A percentile compares a stretch with the other conserved stretches of the same genome.
These are phyloP conservation scores for Molossus alvarezi DNA, from an alignment of 2,797 vertebrate genomes.

Conservation along the genomic window DNA sequence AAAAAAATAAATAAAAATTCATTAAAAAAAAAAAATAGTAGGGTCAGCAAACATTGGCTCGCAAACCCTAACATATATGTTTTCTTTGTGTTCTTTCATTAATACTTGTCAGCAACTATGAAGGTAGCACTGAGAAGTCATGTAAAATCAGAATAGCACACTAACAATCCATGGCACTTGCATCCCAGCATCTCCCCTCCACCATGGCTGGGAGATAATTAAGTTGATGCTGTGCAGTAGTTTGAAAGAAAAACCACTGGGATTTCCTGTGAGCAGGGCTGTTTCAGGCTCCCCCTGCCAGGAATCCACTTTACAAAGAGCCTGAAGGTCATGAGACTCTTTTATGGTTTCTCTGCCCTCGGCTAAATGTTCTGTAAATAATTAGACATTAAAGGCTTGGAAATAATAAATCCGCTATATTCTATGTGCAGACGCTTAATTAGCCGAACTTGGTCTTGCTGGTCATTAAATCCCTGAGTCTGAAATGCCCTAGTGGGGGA, in stretches of 20 bases:
- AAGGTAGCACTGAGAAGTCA: background rate
- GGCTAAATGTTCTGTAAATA: slow-evolving; percentile 75
- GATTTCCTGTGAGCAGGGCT: background rate
- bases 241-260: background rate
- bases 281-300: background rate
- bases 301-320: background rate
- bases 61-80: background rate
- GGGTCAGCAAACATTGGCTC: background rate
- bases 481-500: background rate
- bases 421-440: slow-evolving; percentile 51
- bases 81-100: background rate
- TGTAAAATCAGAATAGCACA: background rate
- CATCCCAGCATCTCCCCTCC: background rate
- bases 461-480: slow-evolving; percentile 37
- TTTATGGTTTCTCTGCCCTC: slow-evolving; percentile 36
- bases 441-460: slow-evolving; percentile 37
- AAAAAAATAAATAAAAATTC: too few species aligned
- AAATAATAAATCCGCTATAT: background rate
- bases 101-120: background rate
- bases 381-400: slow-evolving; percentile 71
- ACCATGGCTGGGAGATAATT: background rate
- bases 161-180: background rate
- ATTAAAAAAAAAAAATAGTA: too few species aligned
- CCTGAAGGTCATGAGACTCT: slow-evolving; percentile 59
- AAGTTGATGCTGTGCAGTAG: too few species aligned